Evolutionary conservation across 2,888 invertebrate genomes (phyloP), one percentile per base, ranked within the genome.

Genomic region (Cosmia trapezina): DNA sequence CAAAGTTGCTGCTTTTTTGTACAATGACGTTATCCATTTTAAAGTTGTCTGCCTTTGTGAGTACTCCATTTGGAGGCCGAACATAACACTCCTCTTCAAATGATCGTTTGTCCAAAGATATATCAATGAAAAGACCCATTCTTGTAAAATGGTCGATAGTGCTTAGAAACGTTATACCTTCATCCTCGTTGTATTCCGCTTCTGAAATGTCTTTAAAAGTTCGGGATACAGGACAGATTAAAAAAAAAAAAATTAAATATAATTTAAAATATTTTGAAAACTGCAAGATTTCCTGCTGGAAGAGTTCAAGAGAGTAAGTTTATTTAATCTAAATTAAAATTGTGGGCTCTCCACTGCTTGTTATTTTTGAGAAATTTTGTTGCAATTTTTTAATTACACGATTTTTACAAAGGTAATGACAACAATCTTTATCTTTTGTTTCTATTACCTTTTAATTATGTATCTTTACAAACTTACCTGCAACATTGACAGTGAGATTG

Each of bases 31-130:
- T 66, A 4, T 66, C 68, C 64, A 79, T 67, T 6, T 33, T 19
- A 9, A 78, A 43, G 19, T 33, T 2, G 0, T 43, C 37, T 49
- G 60, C 33, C 22, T 33, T 64, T 8, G 60, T 61, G 7, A 79
- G 56, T 8, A 6, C 70, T 45, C 76, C 72, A 8, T 70, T 53
- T 9, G 86, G 86, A 33, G 76, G 53, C n/a, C 4, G 51, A 9
- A 86, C 28, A 41, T 76, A 86, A 57, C 85, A 86, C 4, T 83
- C 79, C 22, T 86, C 85, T 12, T 71, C 65, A 65, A 63, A 78
- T n/a, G 75, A 57, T 76, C 73, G 59, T 9, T 81, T 86, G 22
- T 70, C 75, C n/a, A 86, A 74, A 17, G 85, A 76, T 76, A 86
- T 76, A 17, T 86, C 85, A 67, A 86, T 73, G 0, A 0, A 11